phyloP scores from a whole-genome alignment of 2,888 invertebrate genomes.

The Aspidiotus destructor region DNA sequence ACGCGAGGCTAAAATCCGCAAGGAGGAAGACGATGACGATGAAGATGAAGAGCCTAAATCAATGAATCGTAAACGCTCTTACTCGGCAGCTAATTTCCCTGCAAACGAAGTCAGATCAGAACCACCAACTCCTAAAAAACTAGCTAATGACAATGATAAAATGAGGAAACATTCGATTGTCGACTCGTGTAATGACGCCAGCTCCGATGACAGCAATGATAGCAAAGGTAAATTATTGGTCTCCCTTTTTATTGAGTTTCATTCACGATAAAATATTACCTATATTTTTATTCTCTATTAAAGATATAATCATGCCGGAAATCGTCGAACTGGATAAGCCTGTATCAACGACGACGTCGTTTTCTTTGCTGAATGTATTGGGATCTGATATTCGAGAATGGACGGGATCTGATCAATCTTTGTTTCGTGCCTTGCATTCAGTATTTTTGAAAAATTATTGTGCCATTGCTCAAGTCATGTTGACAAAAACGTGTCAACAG shows the following conservation, averaged over 20 bases:
- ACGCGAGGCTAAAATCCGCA: constrained; percentile 46
- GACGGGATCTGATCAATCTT: constrained; percentile 90
- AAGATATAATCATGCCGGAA: constrained; percentile 19
- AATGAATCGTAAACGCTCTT: not conserved
- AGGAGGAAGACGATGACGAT: constrained; percentile 44
- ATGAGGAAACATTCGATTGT: constrained; percentile 46
- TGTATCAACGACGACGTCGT: constrained; percentile 46
- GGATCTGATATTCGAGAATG: constrained; percentile 52
- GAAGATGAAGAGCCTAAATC: constrained; percentile 27
- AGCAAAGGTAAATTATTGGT: constrained; percentile 48
- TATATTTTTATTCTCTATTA: not conserved
- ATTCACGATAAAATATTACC: too few species aligned
- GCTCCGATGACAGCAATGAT: constrained; percentile 88
- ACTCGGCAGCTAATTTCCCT: not conserved
- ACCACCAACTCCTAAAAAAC: constrained; percentile 8
- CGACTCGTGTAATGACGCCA: constrained; percentile 86
- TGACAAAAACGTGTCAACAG: constrained; percentile 90
- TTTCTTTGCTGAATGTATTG: constrained; percentile 48
- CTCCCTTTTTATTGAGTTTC: not conserved
- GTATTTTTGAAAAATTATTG: constrained; percentile 90
- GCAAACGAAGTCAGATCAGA: constrained; percentile 5
- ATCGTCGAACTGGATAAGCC: constrained; percentile 39
- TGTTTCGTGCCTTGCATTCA: constrained; percentile 81
- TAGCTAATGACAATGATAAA: constrained; percentile 1
- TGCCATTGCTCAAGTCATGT: constrained; percentile 82